Evolutionary conservation across 2,888 invertebrate species (phyloP).

Genomic region (Dendrolimus pini): DNA sequence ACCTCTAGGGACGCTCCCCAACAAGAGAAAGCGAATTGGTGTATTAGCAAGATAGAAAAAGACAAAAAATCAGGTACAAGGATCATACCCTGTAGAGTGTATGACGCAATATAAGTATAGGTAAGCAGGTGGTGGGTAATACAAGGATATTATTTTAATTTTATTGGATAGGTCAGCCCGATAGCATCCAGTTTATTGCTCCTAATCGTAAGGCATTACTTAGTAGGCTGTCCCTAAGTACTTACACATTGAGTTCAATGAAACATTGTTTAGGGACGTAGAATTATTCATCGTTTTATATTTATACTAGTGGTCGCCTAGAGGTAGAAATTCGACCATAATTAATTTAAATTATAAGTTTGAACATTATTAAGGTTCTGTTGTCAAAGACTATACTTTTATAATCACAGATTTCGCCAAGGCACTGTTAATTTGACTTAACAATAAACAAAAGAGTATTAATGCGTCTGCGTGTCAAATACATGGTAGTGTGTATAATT

Average conservation of each 20-base stretch:
- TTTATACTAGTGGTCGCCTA: no score
- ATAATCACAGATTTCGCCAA: no score
- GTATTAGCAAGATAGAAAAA: slow-evolving; percentile 31
- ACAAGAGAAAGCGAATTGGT: slow-evolving; percentile 34
- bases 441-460: no score
- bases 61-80: slow-evolving; percentile 51
- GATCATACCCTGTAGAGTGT: slow-evolving; percentile 60
- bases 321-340: no score
- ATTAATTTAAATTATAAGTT: no score
- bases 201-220: slow-evolving; percentile 2
- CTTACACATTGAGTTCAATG: slow-evolving; percentile 13
- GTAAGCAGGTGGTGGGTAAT: slow-evolving; percentile 64
- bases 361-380: no score
- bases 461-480: no score
- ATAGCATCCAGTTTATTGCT: background rate
- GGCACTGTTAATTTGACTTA: no score
- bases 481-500: no score
- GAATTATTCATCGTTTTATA: no score
- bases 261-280: background rate
- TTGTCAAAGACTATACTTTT: no score
- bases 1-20: slow-evolving; percentile 30
- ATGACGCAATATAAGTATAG: slow-evolving; percentile 55
- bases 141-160: slow-evolving; percentile 54
- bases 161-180: slow-evolving; percentile 58
- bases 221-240: background rate